Percentiles rank a stretch among this genome's conserved stretches.
These are phyloP conservation scores for Nothobranchius furzeri DNA, from an alignment of 2,113 vertebrate species.

Conservation along the genomic window DNA sequence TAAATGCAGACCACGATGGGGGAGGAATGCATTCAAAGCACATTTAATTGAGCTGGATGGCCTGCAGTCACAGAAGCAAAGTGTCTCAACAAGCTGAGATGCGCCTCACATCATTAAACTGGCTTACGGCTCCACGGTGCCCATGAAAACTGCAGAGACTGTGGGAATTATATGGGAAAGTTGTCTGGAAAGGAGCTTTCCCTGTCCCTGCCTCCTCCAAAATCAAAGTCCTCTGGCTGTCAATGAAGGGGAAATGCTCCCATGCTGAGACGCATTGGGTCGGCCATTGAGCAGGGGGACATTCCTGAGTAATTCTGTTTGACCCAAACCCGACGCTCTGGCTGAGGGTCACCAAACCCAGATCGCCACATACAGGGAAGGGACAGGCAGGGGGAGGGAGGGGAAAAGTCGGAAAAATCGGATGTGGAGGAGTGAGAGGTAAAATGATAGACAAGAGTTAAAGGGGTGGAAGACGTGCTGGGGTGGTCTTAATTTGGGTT, in stretches of 20 bases:
- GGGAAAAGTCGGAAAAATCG: conserved; percentile 16
- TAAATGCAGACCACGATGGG: conserved; percentile 53
- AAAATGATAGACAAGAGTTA: conserved; percentile 21
- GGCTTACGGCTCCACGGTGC: conserved; percentile 34
- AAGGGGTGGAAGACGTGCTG: conserved; percentile 11
- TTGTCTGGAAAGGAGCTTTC: conserved; percentile 42
- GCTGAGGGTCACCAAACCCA: conserved; percentile 50
- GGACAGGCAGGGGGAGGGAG: conserved; percentile 15
- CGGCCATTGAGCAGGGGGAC: conserved; percentile 60
- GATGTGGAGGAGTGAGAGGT: conserved; percentile 46
- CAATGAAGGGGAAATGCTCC: conserved; percentile 67
- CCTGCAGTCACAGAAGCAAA: conserved; percentile 62
- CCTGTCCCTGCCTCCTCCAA: neutral
- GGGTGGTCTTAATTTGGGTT: conserved; percentile 8
- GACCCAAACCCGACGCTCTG: conserved; percentile 68
- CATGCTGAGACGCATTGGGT: conserved; percentile 66
- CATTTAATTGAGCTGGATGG: conserved; percentile 69
- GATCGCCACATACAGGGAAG: conserved; percentile 42
- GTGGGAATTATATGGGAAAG: conserved; percentile 60
- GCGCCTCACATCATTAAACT: conserved; percentile 64
- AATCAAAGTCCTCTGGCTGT: conserved; percentile 63
- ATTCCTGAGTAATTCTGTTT: conserved; percentile 82
- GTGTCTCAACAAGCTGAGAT: conserved; percentile 50
- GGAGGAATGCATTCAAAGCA: conserved; percentile 63
- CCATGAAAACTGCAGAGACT: conserved; percentile 29